Base-by-base conservation (phyloP, 2,888 invertebrate genomes). In the Scaptomyza parva region DNA sequence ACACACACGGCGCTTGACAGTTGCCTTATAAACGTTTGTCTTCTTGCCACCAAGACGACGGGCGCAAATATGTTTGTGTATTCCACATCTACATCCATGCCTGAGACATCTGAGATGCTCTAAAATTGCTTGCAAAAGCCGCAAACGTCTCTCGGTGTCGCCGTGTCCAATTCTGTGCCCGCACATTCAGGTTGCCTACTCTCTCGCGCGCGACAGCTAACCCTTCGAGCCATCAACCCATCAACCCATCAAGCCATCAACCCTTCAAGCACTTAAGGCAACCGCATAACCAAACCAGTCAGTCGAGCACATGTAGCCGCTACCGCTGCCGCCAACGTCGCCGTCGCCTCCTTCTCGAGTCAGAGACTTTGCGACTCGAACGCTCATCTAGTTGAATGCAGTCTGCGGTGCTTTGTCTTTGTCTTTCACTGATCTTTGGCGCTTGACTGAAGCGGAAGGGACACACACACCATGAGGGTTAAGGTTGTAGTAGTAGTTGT, bases 281-380 rank as follows among this genome's bases (percentile, higher is more conserved):
- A 85, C 81, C 81, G 53, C 85, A 81, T 52, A 70, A 71, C 69
- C 75, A 65, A 62, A 48, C 50, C 65, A 69, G 75, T 58, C 65
- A 69, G 75, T 58, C 66, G 47, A 79, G 68, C 75, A 72, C 58
- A 63, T 63, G 65, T 70, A 75, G 78, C 64, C 59, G 26, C 47
- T n/a, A n/a, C n/a, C n/a, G n/a, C n/a, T n/a, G n/a, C n/a, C n/a
- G n/a, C n/a, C n/a, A n/a, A n/a, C n/a, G n/a, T n/a, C n/a, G n/a
- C n/a, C n/a, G n/a, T n/a, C n/a, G n/a, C n/a, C n/a, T n/a, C n/a
- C n/a, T n/a, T n/a, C 48, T 43, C 37, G 37, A 59, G 67, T 53
- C 50, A 30, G 52, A 54, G 40, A 20, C 33, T 26, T 44, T 37
- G 22, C 28, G 22, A 43, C 43, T 14, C 37, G 20, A 51, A 28